These are phyloP conservation scores for Ectobius pallidus DNA, from an alignment of 2,888 invertebrate species.

Conservation along the genomic window DNA sequence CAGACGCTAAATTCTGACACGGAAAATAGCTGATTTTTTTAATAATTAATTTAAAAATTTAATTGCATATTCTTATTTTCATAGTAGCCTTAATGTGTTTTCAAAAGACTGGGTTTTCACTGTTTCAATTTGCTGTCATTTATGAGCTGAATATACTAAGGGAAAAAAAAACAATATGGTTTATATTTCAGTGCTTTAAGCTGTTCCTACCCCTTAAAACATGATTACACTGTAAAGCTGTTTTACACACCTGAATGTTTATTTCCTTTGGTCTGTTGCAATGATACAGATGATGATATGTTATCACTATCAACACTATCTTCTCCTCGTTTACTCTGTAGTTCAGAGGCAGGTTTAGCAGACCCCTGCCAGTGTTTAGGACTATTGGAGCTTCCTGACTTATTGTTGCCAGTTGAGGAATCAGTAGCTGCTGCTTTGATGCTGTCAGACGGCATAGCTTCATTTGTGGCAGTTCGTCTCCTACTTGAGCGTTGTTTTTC, in stretches of 20 bases:
- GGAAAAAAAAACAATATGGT: no score
- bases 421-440: neutral
- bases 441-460: constrained; percentile 6
- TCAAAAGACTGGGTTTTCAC: no score
- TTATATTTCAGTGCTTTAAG: no score
- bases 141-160: no score
- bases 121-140: no score
- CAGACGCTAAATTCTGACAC: no score
- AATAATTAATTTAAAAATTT: no score
- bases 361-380: constrained; percentile 35
- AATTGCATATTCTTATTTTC: no score
- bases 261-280: constrained; percentile 16
- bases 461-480: neutral
- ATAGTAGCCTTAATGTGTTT: no score
- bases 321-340: neutral
- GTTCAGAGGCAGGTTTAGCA: constrained; percentile 29
- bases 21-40: no score
- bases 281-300: constrained; percentile 36
- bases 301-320: constrained; percentile 40
- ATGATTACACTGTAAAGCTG: no score
- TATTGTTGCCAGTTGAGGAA: neutral
- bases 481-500: constrained; percentile 17
- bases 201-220: no score
- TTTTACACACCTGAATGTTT: constrained; percentile 31
- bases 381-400: neutral